A percentile compares a stretch with the other conserved stretches of the same genome.
Evolutionary conservation across 2,797 vertebrate species (phyloP).

Genomic region (Leptatherina wallacei): DNA sequence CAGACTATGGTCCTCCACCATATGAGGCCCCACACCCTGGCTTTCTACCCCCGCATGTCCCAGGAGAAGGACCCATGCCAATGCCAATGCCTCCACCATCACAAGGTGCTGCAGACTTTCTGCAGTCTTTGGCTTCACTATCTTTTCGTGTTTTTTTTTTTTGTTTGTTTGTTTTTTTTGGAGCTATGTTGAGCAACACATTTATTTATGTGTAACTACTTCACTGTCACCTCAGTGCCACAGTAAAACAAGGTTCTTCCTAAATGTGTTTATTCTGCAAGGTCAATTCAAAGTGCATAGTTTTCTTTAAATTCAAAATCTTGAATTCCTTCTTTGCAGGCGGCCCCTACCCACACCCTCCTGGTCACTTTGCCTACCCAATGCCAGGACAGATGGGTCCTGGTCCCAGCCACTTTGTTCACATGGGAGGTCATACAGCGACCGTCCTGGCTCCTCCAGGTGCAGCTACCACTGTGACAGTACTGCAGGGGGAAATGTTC

Average conservation of each 20-base stretch:
- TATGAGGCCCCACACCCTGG: slow-evolving; percentile 90
- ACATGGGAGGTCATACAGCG: slow-evolving; percentile 88
- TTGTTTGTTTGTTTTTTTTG: no score
- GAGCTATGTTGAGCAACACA: no score
- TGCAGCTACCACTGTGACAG: slow-evolving; percentile 92
- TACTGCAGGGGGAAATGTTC: slow-evolving; percentile 97
- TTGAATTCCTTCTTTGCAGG: slow-evolving; percentile 53
- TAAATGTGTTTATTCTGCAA: neutral
- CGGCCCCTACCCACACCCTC: slow-evolving; percentile 73
- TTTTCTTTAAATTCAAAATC: neutral
- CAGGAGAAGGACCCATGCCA: slow-evolving; percentile 85
- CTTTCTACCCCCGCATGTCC: slow-evolving; percentile 90
- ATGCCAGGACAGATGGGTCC: slow-evolving; percentile 82
- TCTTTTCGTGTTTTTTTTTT: no score
- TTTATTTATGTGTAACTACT: neutral
- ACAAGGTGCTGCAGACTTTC: slow-evolving; percentile 63
- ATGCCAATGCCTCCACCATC: slow-evolving; percentile 72
- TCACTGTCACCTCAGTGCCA: neutral
- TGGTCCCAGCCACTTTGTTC: slow-evolving; percentile 81
- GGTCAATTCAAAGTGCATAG: neutral
- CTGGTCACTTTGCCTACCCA: slow-evolving; percentile 77
- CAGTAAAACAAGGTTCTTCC: neutral
- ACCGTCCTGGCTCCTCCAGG: slow-evolving; percentile 91
- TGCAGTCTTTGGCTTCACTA: neutral
- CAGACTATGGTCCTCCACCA: slow-evolving; percentile 93